Evolutionary conservation across 2,797 vertebrate genomes (phyloP), one percentile per base, ranked within the genome.

Genomic region (Phoeniculus purpureus): DNA sequence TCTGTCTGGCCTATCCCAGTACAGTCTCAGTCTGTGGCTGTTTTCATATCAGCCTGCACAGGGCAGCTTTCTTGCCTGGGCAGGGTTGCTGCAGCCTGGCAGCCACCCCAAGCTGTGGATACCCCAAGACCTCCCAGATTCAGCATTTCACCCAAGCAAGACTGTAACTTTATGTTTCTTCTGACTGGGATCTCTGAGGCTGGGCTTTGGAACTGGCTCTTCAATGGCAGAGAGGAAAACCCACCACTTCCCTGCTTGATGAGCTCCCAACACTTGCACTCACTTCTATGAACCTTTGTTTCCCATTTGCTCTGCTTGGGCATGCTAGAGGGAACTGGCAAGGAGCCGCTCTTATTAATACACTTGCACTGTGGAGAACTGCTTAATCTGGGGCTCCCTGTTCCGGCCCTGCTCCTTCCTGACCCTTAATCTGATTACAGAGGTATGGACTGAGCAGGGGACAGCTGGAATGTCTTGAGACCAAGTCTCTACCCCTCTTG

Each of bases 331-430:
- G 73, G 51, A 67, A 70, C 32, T 87, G 31, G 64, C 4, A 62
- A 92, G 78, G 54, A 92, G 76, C 25, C 80, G 64, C 60, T 60
- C 93, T 90, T 66, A 87, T 83, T 92, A 90, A 84, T 78, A 89
- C 79, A 73, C 87, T 90, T 94, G 89, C 75, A 76, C 79, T 79
- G 64, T 71, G 55, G 64, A 84, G 71, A 80, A 52, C 75, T 3
- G 4, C 82, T 75, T 79, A 80, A 95, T 85, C 85, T 83, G 70
- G 75, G 56, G 54, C 66, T 83, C 13, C 51, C 18, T 12, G 31
- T 74, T 80, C 81, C 6, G 6, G 62, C 54, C 77, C 32, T 54
- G 90, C 77, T 79, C 82, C 51, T 89, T 80, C 75, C 83, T 87
- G 88, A n/a, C 81, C 37, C 27, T 26, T 93, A 91, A 94, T 88